Base-by-base conservation (phyloP, 2,888 invertebrate genomes). In the Empis stercorea region DNA sequence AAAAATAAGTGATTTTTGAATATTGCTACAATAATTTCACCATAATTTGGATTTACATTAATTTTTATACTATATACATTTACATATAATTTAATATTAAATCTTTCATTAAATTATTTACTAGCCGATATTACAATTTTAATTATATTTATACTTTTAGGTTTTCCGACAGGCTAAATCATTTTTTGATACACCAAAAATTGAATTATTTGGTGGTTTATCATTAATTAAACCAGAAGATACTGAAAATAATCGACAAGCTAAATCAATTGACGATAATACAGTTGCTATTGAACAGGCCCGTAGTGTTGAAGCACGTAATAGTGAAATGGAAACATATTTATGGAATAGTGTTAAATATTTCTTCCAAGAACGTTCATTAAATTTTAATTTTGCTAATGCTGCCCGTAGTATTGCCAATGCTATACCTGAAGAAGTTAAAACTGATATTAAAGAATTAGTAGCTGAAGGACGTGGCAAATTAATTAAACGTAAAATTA, bases 391-490 rank as follows among this genome's bases (percentile, higher is more conserved):
- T 58, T 65, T 73, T 52, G 68, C 65, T 44, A 63, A 67, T 50
- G 66, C 70, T 44, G 66, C 70, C 3, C 68, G 70, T 51, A 67
- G 66, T 44, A 62, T 78, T 41, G 71, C 71, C 32, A 74, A 73
- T 39, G 72, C 71, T 43, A 72, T 78, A 44, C 78, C 78, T 42
- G 65, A 73, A 52, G 74, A 75, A 52, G 63, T 78, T 51, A 74
- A 74, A 57, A 67, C 72, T 46, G 73, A 73, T 55, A 70, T 76
- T 52, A 70, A 74, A 43, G 72, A 74, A 47, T 62, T 73, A 57
- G 70, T 76, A 44, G 72, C 73, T 47, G 78, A 79, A 70, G 78
- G 76, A 38, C 75, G 79, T 57, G 76, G 75, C 50, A 60, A 60
- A 53, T 76, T 74, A 68, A 78, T 76, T 71, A 67, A 69, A 61